Conservation (phyloP, 1,140 invertebrate species). For the Heliconius hewitsoni region DNA sequence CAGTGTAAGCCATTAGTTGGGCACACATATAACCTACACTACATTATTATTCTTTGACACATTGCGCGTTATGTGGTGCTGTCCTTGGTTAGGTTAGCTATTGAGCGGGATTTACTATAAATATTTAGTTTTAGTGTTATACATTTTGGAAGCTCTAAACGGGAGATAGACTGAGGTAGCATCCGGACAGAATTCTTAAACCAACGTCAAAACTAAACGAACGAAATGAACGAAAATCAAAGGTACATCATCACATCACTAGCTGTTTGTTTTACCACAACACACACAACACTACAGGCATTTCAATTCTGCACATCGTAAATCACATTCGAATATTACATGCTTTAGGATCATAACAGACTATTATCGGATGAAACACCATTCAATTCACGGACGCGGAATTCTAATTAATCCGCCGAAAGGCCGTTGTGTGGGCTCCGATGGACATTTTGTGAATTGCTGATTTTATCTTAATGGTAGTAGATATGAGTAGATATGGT, state of each 20-base stretch:
- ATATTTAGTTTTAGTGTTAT: too few relatives aligned
- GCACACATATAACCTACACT: too few relatives aligned
- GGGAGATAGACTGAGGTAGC: too few relatives aligned
- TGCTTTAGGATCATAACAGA: constrained; percentile 18
- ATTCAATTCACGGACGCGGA: constrained; percentile 33
- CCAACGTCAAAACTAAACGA: too few relatives aligned
- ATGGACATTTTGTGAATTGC: constrained; percentile 55
- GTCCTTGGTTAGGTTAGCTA: too few relatives aligned
- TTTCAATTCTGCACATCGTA: constrained; percentile 14
- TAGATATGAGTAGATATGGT: constrained; percentile 53
- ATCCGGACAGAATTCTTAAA: too few relatives aligned
- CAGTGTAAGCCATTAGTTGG: too few relatives aligned
- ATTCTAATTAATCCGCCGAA: constrained; percentile 60
- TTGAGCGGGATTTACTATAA: too few relatives aligned
- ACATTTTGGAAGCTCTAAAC: too few relatives aligned
- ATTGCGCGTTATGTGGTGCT: too few relatives aligned
- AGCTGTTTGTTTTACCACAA: not conserved
- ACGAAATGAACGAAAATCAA: too few relatives aligned
- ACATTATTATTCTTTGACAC: too few relatives aligned
- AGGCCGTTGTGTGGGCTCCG: constrained; percentile 49
- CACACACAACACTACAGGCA: not conserved
- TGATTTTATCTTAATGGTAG: constrained; percentile 70
- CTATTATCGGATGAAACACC: constrained; percentile 19
- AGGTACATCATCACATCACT: not conserved
- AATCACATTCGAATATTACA: constrained; percentile 18